A percentile compares a stretch with the other conserved stretches of the same genome.
Evolutionary conservation across 2,888 invertebrate species (phyloP).

Genomic region (Andrena dorsata): DNA sequence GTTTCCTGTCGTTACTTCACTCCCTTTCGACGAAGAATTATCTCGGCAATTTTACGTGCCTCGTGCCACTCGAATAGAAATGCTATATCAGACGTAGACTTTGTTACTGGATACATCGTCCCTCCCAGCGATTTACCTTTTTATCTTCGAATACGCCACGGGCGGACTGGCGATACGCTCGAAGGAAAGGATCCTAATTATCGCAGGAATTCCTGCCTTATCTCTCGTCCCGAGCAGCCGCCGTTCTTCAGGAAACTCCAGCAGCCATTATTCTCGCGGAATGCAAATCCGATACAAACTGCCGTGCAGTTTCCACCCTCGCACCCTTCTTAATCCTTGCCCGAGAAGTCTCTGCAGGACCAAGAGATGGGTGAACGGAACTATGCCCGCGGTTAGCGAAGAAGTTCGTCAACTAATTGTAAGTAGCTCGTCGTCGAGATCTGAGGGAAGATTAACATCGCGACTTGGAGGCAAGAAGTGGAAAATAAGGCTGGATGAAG

Average conservation of each 20-base stretch:
- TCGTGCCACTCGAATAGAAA: not conserved
- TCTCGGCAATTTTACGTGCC: not conserved
- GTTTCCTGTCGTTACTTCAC: conserved; percentile 21
- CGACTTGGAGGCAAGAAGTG: conserved; percentile 15
- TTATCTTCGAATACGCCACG: conserved; percentile 9
- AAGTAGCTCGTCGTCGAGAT: conserved; percentile 52
- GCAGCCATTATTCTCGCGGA: conserved; percentile 67
- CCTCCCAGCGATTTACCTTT: conserved; percentile 11
- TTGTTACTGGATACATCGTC: conserved; percentile 26
- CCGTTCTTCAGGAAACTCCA: conserved; percentile 54
- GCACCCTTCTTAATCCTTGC: conserved; percentile 61
- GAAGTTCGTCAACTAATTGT: conserved; percentile 51
- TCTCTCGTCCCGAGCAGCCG: conserved; percentile 44
- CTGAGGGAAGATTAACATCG: conserved; percentile 50
- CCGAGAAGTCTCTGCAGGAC: conserved; percentile 22
- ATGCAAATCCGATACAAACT: conserved; percentile 75
- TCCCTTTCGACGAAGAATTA: conserved; percentile 21
- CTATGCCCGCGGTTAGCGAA: conserved; percentile 48
- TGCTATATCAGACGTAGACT: not conserved
- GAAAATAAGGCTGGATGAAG: not conserved
- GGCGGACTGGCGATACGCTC: conserved; percentile 44
- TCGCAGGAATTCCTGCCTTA: conserved; percentile 58
- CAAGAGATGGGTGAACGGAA: conserved; percentile 28
- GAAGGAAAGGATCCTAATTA: conserved; percentile 60
- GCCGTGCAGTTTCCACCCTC: conserved; percentile 63